Evolutionary conservation across 2,113 vertebrate species (phyloP), one percentile per base, ranked within the genome.

Genomic region (Nipponia nippon): DNA sequence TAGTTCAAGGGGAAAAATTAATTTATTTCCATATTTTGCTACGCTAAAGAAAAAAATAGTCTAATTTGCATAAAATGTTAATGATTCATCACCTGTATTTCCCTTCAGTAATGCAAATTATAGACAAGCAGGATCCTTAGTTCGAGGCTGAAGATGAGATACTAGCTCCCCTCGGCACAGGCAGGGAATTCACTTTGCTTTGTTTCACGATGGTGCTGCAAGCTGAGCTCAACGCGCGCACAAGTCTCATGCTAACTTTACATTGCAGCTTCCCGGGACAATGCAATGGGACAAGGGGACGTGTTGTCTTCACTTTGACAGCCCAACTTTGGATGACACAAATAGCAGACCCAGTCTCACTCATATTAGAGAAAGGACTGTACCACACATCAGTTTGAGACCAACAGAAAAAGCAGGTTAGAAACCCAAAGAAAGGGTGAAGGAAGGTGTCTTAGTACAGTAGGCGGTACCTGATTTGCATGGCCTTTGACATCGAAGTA

Each of bases 401-500:
- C 12, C 71, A 77, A 17, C 25, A 79, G 11, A 36, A 10, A 10
- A 8, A 80, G 16, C 65, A 40, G 44, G 7, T 26, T 19, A 77
- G 55, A 78, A 73, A 56, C 11, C 49, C 52, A 40, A 7, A 44
- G 29, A 17, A 80, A 83, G 46, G 20, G 7, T 58, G 61, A 76
- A 56, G 59, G 16, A 40, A 73, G 44, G 29, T n/a, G 49, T 36
- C 49, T 16, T 5, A 50, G 49, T 29, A 34, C 79, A 78, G 30
- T 15, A 53, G 91, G 83, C 3, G 2, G 47, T 98, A 99, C 99
- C 99, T 99, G 97, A 49, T 98, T 97, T 85, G 99, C 99, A 85
- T 99, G 98, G 97, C 99, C 99, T 98, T 99, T 99, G 97, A 99
- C 99, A 96, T 99, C 99, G 16, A 99, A 99, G 98, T 99, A 99